Evolutionary conservation across 2,797 vertebrate genomes (phyloP).

Genomic region (Balearica regulorum): DNA sequence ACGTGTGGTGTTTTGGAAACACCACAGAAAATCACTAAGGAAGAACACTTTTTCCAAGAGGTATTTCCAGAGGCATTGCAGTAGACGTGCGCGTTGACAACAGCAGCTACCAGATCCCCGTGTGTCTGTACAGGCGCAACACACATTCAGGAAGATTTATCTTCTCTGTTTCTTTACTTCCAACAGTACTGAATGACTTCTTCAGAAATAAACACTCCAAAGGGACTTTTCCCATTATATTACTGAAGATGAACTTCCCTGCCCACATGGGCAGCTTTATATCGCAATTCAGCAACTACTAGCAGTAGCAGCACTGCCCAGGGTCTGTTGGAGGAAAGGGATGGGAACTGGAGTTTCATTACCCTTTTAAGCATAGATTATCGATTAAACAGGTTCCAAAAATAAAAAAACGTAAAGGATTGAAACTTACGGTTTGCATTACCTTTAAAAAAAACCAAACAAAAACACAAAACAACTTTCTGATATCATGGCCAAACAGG

Average conservation of each 20-base stretch:
- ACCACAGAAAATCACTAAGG: neutral
- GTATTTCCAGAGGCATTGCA: neutral
- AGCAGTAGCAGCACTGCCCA: neutral
- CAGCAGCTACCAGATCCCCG: neutral
- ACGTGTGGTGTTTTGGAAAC: neutral
- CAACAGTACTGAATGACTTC: neutral
- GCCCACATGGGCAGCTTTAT: neutral
- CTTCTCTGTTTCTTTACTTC: neutral
- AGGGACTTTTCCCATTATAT: neutral
- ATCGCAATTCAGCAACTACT: neutral
- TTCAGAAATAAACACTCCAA: conserved; percentile 8
- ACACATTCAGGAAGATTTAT: neutral
- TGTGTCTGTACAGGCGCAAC: neutral
- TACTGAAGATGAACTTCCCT: neutral
- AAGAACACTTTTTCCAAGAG: neutral
- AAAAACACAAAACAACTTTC: neutral
- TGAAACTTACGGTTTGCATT: neutral
- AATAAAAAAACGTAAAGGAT: neutral
- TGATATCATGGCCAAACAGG: neutral
- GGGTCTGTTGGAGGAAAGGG: neutral
- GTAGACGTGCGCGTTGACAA: accelerated
- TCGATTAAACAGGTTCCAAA: neutral
- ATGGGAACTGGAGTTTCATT: neutral
- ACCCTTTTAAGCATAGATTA: neutral
- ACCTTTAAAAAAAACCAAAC: neutral